A percentile compares a stretch with the other conserved stretches of the same genome.
These are phyloP conservation scores for Perithous albicinctus DNA, from an alignment of 2,888 invertebrate genomes.

Conservation along the genomic window DNA sequence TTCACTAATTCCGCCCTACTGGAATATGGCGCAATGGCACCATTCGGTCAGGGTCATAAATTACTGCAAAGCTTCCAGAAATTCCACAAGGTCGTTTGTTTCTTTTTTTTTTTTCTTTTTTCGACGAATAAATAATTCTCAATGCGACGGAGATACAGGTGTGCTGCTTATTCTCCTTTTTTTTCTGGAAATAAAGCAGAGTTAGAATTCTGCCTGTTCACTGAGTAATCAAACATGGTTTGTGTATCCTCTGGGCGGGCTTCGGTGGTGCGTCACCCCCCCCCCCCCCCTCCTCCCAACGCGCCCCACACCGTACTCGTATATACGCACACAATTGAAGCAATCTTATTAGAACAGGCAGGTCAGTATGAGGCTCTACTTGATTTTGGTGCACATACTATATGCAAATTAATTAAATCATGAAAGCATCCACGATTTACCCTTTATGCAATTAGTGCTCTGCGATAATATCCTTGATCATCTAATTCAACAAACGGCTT, in stretches of 20 bases:
- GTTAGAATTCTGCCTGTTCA: not conserved
- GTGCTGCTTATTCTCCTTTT: not conserved
- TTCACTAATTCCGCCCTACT: not conserved
- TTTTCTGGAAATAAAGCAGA: constrained; percentile 19
- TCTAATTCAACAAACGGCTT: no score
- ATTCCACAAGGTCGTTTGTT: not conserved
- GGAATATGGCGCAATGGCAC: not conserved
- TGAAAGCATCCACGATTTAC: not conserved
- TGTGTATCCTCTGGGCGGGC: not conserved
- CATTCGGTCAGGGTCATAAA: not conserved
- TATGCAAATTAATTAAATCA: constrained; percentile 14
- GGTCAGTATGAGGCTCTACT: not conserved
- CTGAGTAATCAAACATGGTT: constrained; percentile 12
- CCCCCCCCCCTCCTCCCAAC: not conserved
- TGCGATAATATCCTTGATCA: not conserved
- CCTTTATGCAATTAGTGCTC: not conserved
- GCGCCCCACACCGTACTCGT: not conserved
- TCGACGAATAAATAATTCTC: not conserved
- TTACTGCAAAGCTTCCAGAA: not conserved
- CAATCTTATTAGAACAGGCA: constrained; percentile 11
- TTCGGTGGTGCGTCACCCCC: not conserved
- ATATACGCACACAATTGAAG: not conserved
- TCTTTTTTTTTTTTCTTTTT: not conserved
- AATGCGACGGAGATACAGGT: not conserved
- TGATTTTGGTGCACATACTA: not conserved